Percentiles rank a stretch among this genome's conserved stretches.
Evolutionary conservation across 2,797 vertebrate species (phyloP).

Genomic region (Chrosomus eos): DNA sequence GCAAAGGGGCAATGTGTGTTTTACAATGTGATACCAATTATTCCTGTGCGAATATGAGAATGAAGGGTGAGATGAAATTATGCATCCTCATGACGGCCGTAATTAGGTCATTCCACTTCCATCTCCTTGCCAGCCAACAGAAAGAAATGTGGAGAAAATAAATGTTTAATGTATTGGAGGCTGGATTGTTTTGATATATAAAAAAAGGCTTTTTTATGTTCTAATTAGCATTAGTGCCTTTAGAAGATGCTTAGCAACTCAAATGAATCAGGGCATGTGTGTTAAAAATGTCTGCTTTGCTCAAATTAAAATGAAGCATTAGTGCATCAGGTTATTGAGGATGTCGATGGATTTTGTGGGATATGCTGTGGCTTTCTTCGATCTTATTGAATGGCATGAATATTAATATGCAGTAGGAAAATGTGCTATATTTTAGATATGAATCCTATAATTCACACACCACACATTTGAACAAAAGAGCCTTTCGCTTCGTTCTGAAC

Average conservation of each 20-base stretch:
- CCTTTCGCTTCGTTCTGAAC: neutral
- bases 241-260: conserved; percentile 42
- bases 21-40: conserved; percentile 64
- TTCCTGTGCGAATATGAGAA: conserved; percentile 60
- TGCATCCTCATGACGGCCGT: conserved; percentile 60
- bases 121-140: conserved; percentile 39
- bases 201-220: conserved; percentile 53
- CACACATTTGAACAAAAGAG: neutral
- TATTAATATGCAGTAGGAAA: neutral
- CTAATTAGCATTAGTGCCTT: conserved; percentile 55
- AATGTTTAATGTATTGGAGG: conserved; percentile 54
- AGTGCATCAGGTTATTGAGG: conserved; percentile 21
- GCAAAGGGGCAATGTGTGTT: conserved; percentile 45
- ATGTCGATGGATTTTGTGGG: conserved; percentile 18
- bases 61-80: conserved; percentile 60
- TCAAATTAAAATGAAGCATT: conserved; percentile 21
- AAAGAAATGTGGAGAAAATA: conserved; percentile 47
- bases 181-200: conserved; percentile 47
- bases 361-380: neutral
- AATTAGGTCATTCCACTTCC: conserved; percentile 57
- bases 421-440: conserved; percentile 4
- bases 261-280: conserved; percentile 30
- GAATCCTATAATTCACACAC: neutral
- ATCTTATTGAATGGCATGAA: neutral
- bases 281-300: conserved; percentile 39